These are phyloP conservation scores for Pleuronectes platessa DNA, from an alignment of 2,113 vertebrate species.

Conservation along the genomic window DNA sequence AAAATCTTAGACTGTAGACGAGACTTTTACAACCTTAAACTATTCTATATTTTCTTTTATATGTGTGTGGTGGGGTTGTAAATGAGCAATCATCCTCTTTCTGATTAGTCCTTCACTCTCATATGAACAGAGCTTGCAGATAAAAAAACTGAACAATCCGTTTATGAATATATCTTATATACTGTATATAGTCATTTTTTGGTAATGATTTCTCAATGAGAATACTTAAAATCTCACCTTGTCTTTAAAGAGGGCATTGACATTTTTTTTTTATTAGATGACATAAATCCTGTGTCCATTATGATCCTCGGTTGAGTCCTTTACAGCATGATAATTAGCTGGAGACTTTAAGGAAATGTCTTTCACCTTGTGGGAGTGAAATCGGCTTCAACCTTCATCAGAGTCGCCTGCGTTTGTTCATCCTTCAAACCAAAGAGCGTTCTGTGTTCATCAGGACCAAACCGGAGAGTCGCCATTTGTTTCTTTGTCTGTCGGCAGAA, in stretches of 20 bases:
- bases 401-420: background rate
- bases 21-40: no score
- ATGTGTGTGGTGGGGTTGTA: no score
- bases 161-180: no score
- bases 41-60: no score
- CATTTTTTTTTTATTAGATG: conserved; percentile 9
- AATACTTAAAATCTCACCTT: background rate
- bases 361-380: conserved; percentile 16
- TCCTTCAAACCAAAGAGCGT: background rate
- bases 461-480: background rate
- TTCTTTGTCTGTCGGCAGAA: no score
- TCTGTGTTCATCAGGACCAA: background rate
- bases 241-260: conserved; percentile 11
- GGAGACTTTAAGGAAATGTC: background rate
- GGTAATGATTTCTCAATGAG: background rate
- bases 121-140: no score
- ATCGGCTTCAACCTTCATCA: conserved; percentile 7
- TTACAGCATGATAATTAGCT: conserved; percentile 12
- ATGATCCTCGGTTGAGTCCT: background rate
- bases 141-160: no score
- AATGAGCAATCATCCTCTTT: no score
- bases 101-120: no score
- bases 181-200: no score
- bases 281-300: background rate
- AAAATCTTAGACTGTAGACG: no score